Conservation (phyloP, 2,888 invertebrate species). For the Antheraea assamensis region DNA sequence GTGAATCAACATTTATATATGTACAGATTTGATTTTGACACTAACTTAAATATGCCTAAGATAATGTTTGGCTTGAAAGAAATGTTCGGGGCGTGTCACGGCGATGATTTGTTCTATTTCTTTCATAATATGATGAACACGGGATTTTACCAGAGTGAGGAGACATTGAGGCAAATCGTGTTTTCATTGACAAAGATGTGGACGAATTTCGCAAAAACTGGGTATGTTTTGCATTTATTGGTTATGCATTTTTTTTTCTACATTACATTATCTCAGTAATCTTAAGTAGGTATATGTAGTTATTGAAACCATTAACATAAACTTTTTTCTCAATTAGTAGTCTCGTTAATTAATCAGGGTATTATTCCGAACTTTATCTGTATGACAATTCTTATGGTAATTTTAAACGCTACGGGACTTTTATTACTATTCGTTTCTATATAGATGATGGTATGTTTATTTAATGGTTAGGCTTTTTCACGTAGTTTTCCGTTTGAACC, state of each 20-base stretch:
- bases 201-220: conserved; percentile 71
- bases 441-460: too few relatives aligned
- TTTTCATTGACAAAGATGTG: conserved; percentile 66
- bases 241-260: background rate
- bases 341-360: too few relatives aligned
- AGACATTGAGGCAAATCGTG: conserved; percentile 52
- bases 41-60: conserved; percentile 58
- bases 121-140: conserved; percentile 61
- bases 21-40: conserved; percentile 57
- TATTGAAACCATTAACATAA: too few relatives aligned
- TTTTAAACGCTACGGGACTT: too few relatives aligned
- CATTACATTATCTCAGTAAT: background rate
- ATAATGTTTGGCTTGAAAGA: conserved; percentile 33
- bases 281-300: background rate
- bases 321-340: too few relatives aligned
- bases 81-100: conserved; percentile 67
- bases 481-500: too few relatives aligned
- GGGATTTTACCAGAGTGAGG: conserved; percentile 48
- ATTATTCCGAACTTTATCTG: too few relatives aligned
- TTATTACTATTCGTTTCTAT: too few relatives aligned
- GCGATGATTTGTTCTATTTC: conserved; percentile 73
- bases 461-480: too few relatives aligned
- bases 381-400: too few relatives aligned
- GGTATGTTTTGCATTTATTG: conserved; percentile 51
- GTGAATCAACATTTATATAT: conserved; percentile 45